Conservation (phyloP, 2,888 invertebrate genomes). For the Chymomyza amoena region DNA sequence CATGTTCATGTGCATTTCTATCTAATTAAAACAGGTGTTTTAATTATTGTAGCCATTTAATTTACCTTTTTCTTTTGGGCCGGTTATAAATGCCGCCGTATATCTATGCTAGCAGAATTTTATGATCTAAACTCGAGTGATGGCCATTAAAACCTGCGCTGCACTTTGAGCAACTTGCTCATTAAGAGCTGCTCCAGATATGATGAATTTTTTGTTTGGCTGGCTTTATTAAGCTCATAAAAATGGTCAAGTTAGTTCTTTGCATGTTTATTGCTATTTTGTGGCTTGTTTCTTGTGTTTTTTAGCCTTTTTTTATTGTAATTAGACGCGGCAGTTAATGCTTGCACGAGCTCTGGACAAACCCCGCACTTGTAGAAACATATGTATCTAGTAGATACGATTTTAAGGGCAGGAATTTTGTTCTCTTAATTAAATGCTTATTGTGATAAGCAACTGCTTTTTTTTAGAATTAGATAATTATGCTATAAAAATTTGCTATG, state of each 20-base stretch:
- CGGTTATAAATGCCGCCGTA: conserved; percentile 48
- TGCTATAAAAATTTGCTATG: too few species aligned
- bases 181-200: conserved; percentile 69
- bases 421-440: conserved; percentile 51
- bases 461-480: background rate
- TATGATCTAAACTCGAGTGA: conserved; percentile 52
- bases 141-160: conserved; percentile 48
- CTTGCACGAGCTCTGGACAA: background rate
- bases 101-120: conserved; percentile 56
- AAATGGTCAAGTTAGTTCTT: conserved; percentile 49
- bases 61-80: conserved; percentile 29
- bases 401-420: background rate
- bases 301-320: conserved; percentile 57
- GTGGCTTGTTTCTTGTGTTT: conserved; percentile 41
- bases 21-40: conserved; percentile 74
- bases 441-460: conserved; percentile 26
- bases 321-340: conserved; percentile 33
- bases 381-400: background rate
- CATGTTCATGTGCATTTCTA: conserved; percentile 54
- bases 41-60: conserved; percentile 67
- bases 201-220: conserved; percentile 53
- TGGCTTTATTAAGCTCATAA: conserved; percentile 56
- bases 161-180: conserved; percentile 60
- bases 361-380: background rate
- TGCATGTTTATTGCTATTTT: conserved; percentile 7